Evolutionary conservation across 1,140 invertebrate genomes (phyloP).

Genomic region (Macrosteles quadrilineatus): DNA sequence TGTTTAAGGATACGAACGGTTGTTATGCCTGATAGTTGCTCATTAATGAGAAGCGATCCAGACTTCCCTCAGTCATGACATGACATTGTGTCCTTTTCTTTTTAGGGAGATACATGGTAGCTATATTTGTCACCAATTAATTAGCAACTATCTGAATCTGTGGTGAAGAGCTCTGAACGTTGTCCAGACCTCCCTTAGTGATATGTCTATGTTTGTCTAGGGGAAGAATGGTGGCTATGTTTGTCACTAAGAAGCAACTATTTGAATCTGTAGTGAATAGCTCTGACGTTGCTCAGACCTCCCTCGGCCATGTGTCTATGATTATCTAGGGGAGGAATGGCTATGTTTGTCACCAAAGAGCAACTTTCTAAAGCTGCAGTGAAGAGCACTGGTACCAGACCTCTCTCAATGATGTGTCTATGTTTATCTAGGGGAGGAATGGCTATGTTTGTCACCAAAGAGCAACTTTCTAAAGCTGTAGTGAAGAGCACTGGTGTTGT

Average conservation of each 20-base stretch:
- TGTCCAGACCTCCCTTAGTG: conserved; percentile 57
- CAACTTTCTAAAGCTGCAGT: conserved; percentile 55
- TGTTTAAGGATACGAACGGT: no score
- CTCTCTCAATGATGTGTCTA: conserved; percentile 59
- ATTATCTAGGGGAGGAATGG: conserved; percentile 53
- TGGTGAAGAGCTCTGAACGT: conserved; percentile 56
- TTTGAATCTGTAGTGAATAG: conserved; percentile 55
- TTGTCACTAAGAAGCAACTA: conserved; percentile 60
- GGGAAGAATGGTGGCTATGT: conserved; percentile 54
- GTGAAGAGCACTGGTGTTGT: conserved; percentile 55
- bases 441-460: conserved; percentile 61
- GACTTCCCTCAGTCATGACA: conserved; percentile 59
- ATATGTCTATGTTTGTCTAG: conserved; percentile 57
- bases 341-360: conserved; percentile 62
- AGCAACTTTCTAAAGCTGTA: conserved; percentile 55
- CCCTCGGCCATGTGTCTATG: conserved; percentile 59
- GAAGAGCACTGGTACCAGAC: conserved; percentile 56
- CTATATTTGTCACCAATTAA: conserved; percentile 62
- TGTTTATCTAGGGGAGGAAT: conserved; percentile 59
- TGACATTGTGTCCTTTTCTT: conserved; percentile 58
- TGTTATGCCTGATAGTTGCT: no score
- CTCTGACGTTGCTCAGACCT: conserved; percentile 55
- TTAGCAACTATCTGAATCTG: conserved; percentile 55
- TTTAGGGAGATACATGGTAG: conserved; percentile 53
- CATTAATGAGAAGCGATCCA: conserved; percentile 55